These are phyloP conservation scores for Apotomis turbidana DNA, from an alignment of 2,888 invertebrate species.

Conservation along the genomic window DNA sequence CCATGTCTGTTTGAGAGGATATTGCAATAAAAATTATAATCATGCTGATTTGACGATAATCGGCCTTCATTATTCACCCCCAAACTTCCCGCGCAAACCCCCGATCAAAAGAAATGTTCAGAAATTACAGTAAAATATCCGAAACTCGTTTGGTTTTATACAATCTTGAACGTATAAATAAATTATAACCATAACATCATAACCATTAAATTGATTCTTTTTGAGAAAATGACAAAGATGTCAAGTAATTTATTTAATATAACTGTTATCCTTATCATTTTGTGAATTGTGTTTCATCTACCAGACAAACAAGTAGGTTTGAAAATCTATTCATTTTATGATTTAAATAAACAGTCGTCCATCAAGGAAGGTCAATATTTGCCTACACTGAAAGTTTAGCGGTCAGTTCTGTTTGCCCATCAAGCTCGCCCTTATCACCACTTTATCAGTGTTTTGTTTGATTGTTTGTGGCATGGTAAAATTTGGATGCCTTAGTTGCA, in stretches of 20 bases:
- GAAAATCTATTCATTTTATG: not conserved
- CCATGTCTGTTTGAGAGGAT: slow-evolving; percentile 6
- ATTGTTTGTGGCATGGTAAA: not conserved
- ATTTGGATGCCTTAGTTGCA: not conserved
- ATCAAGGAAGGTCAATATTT: slow-evolving; percentile 26
- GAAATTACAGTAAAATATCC: not conserved
- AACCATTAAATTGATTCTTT: slow-evolving; percentile 25
- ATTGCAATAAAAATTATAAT: slow-evolving; percentile 8
- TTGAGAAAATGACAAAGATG: not conserved
- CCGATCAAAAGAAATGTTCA: not conserved
- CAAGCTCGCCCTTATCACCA: slow-evolving; percentile 6
- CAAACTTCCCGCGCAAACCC: not conserved
- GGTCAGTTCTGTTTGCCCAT: slow-evolving; percentile 14
- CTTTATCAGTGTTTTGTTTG: slow-evolving; percentile 8
- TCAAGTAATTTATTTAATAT: slow-evolving; percentile 1
- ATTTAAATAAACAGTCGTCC: slow-evolving; percentile 1
- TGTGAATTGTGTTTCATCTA: not conserved
- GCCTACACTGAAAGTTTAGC: not conserved
- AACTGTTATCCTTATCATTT: not conserved
- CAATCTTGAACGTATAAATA: slow-evolving; percentile 1
- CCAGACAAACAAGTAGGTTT: not conserved
- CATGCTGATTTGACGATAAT: not conserved
- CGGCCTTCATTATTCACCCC: not conserved
- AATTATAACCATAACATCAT: slow-evolving; percentile 11
- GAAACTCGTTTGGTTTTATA: not conserved